Conservation (phyloP, 2,888 invertebrate species). For the Eristalinus sepulchralis region DNA sequence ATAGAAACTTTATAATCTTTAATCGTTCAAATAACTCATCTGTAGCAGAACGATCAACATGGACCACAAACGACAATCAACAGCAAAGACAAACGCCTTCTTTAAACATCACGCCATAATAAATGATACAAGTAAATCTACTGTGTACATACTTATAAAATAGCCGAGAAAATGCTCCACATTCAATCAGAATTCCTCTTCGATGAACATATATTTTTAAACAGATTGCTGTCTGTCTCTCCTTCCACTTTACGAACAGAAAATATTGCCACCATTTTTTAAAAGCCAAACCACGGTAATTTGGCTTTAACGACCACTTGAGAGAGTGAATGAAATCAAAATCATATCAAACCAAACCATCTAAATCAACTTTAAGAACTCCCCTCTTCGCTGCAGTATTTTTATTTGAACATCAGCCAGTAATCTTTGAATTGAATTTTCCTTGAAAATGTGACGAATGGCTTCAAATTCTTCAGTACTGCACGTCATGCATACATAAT, state of each 20-base stretch:
- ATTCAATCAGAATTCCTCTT: too few relatives aligned
- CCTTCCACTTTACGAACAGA: background rate
- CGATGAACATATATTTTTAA: constrained; percentile 44
- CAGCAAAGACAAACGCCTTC: too few relatives aligned
- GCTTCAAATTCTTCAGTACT: constrained; percentile 12
- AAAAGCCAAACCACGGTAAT: background rate
- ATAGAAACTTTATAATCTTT: too few relatives aligned
- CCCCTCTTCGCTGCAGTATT: background rate
- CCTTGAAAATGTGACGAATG: constrained; percentile 16
- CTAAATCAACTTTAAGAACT: constrained; percentile 17
- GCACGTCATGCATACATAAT: constrained; percentile 27
- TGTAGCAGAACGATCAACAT: too few relatives aligned
- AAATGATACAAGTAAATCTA: too few relatives aligned
- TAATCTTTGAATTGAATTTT: constrained; percentile 43
- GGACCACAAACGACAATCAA: too few relatives aligned
- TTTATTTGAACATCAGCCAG: constrained; percentile 14
- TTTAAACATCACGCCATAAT: too few relatives aligned
- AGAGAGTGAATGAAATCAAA: background rate
- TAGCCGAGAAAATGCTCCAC: too few relatives aligned
- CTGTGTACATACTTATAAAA: too few relatives aligned
- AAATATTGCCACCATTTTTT: constrained; percentile 19
- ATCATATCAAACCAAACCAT: background rate
- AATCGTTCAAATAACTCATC: too few relatives aligned
- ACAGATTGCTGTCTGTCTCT: background rate
- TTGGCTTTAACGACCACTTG: background rate